Percentiles rank a stretch among this genome's conserved stretches.
Evolutionary conservation across 1,140 invertebrate genomes (phyloP).

Genomic region (Phymorhynchus buccinoides): DNA sequence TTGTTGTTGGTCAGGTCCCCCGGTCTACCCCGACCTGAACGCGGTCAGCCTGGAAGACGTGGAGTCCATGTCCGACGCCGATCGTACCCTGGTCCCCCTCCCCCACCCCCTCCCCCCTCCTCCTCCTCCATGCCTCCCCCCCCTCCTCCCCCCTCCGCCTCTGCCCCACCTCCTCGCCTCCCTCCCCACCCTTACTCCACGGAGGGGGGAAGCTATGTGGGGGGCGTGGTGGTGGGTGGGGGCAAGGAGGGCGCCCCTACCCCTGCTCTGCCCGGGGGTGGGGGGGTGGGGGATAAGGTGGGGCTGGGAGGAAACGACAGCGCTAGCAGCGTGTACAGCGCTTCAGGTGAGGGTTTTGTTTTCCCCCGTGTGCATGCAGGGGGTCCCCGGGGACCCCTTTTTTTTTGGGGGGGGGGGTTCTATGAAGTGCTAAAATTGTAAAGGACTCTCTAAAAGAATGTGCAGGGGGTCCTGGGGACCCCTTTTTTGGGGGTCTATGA

Average conservation of each 20-base stretch:
- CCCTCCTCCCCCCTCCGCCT: constrained; percentile 44
- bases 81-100: constrained; percentile 66
- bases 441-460: too few relatives aligned
- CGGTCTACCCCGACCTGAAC: constrained; percentile 75
- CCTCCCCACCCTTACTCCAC: constrained; percentile 84
- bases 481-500: too few relatives aligned
- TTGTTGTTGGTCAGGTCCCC: constrained; percentile 50
- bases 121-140: constrained; percentile 64
- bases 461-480: too few relatives aligned
- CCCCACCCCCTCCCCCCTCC: constrained; percentile 76
- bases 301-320: constrained; percentile 66
- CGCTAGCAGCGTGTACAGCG: constrained; percentile 84
- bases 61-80: constrained; percentile 79
- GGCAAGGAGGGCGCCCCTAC: constrained; percentile 59
- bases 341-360: constrained; percentile 79
- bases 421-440: too few relatives aligned
- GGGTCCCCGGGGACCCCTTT: too few relatives aligned
- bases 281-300: too few relatives aligned
- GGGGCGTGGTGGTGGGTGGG: constrained; percentile 74
- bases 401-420: too few relatives aligned
- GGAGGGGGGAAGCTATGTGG: constrained; percentile 81
- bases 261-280: constrained; percentile 40
- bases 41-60: constrained; percentile 77
- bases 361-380: too few relatives aligned
- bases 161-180: constrained; percentile 80